phyloP scores from a whole-genome alignment of 1,140 invertebrate genomes.

The Cydia fagiglandana region DNA sequence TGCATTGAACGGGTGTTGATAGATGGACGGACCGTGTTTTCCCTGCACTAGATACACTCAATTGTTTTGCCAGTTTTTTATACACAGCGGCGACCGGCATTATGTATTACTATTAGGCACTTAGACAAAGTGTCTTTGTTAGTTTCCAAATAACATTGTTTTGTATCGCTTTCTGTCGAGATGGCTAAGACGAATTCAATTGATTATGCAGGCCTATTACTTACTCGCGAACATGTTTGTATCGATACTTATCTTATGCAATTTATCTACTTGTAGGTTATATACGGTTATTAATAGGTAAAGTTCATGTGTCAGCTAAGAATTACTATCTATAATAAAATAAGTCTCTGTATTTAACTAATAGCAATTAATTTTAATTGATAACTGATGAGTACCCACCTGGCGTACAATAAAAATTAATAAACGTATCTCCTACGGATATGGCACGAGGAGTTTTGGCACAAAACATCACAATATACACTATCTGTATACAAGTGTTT shows the following conservation, averaged over 20 bases:
- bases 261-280: not conserved
- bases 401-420: constrained; percentile 44
- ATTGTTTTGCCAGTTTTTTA: constrained; percentile 13
- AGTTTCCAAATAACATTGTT: not conserved
- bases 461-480: constrained; percentile 62
- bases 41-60: constrained; percentile 28
- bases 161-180: not conserved
- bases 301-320: not conserved
- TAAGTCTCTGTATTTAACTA: not conserved
- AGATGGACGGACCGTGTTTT: constrained; percentile 36
- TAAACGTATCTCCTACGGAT: constrained; percentile 47
- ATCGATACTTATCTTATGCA: too few species aligned
- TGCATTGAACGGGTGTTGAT: constrained; percentile 35
- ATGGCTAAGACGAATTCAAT: constrained; percentile 6
- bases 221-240: too few species aligned
- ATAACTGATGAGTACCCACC: constrained; percentile 41
- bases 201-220: not conserved
- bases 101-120: not conserved
- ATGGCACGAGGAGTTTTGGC: constrained; percentile 54
- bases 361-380: constrained; percentile 11
- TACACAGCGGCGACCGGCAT: not conserved
- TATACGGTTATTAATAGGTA: not conserved
- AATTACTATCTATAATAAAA: too few species aligned
- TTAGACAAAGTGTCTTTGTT: not conserved
- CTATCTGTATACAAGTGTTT: constrained; percentile 45